Percentiles rank a stretch among this genome's conserved stretches.
Evolutionary conservation across 2,888 invertebrate species (phyloP).

Genomic region (Habroteleia sp.): DNA sequence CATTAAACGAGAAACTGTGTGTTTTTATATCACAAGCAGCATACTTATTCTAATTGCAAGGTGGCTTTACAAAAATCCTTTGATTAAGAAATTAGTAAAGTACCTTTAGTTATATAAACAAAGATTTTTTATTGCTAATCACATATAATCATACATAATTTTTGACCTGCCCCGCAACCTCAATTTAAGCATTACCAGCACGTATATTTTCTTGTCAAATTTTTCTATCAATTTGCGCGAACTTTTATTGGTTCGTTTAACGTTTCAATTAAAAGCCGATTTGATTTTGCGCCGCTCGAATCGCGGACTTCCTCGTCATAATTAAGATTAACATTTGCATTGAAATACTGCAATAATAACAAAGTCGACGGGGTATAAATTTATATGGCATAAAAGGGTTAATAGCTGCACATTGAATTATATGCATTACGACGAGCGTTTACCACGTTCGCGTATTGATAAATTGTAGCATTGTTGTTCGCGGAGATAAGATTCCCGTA

Average conservation of each 20-base stretch:
- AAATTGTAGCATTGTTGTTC: conserved; percentile 44
- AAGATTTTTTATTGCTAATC: too few relatives aligned
- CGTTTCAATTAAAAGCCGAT: conserved; percentile 11
- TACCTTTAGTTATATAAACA: too few relatives aligned
- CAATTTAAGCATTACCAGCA: too few relatives aligned
- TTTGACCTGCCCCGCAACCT: too few relatives aligned
- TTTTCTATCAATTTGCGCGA: too few relatives aligned
- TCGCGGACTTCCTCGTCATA: conserved; percentile 15
- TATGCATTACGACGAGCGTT: conserved; percentile 14
- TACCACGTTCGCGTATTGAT: conserved; percentile 23
- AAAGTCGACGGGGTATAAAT: conserved; percentile 19
- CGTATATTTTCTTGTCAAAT: too few relatives aligned
- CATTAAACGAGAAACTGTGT: too few relatives aligned
- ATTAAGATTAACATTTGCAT: conserved; percentile 33
- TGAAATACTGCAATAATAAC: conserved; percentile 12
- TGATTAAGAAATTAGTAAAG: too few relatives aligned
- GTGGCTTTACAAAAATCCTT: too few relatives aligned
- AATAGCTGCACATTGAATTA: conserved; percentile 28
- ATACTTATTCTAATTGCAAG: too few relatives aligned
- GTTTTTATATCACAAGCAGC: too few relatives aligned
- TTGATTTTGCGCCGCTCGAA: not conserved
- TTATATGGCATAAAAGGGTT: conserved; percentile 36
- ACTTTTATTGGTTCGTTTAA: conserved; percentile 1
- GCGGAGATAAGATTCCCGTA: conserved; percentile 45
- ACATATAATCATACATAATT: too few relatives aligned